A percentile compares a stretch with the other conserved stretches of the same genome.
phyloP scores from a whole-genome alignment of 2,113 vertebrate species.

The Bubalus kerabau region DNA sequence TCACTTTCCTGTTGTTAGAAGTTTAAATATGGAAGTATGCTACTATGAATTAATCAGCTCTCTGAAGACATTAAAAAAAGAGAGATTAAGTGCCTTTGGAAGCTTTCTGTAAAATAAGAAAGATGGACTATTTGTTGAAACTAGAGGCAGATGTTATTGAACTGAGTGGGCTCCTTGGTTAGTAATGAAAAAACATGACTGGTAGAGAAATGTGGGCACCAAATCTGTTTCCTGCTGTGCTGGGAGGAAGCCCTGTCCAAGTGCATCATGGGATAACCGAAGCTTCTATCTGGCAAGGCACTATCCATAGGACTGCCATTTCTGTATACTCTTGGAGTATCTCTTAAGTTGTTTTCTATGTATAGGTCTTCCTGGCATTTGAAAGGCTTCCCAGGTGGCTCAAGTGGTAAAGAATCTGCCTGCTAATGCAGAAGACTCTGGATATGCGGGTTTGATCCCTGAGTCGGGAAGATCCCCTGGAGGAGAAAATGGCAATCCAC shows the following conservation, averaged over 20 bases:
- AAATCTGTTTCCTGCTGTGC: background rate
- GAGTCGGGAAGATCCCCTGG: background rate
- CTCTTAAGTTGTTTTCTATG: background rate
- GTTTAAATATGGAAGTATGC: background rate
- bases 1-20: background rate
- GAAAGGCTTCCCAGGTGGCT: background rate
- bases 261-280: rapidly evolving
- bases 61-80: background rate
- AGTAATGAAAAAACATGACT: background rate
- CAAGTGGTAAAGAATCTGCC: background rate
- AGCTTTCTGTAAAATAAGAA: background rate
- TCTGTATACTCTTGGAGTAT: background rate
- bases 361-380: background rate
- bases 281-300: background rate
- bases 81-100: background rate
- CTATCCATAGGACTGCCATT: background rate
- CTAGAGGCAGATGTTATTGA: background rate
- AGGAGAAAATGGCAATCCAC: background rate
- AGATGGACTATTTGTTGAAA: background rate
- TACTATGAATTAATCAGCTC: background rate
- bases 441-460: background rate
- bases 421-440: background rate
- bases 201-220: background rate
- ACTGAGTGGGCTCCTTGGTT: background rate
- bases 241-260: background rate